phyloP scores from a whole-genome alignment of 2,797 vertebrate species.

The Microctenopoma lineatum region DNA sequence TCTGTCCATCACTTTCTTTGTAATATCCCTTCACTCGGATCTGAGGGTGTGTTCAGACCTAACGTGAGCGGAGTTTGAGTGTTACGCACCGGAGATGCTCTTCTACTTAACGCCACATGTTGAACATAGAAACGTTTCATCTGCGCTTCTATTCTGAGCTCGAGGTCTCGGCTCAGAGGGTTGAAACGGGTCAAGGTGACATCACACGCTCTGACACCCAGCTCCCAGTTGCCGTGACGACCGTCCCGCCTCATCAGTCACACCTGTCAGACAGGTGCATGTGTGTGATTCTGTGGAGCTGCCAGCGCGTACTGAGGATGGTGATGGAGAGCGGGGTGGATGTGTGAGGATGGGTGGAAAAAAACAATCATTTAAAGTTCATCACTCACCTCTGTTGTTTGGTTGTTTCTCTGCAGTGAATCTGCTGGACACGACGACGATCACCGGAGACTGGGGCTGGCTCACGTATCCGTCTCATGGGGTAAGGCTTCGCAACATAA shows the following conservation, averaged over 20 bases:
- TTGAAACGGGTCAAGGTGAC: slow-evolving; percentile 74
- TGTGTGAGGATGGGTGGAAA: neutral
- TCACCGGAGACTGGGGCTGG: slow-evolving; percentile 87
- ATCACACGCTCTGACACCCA: slow-evolving; percentile 52
- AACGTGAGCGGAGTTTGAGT: slow-evolving; percentile 2
- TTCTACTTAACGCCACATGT: neutral
- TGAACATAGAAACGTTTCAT: slow-evolving; percentile 2
- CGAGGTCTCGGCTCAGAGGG: slow-evolving; percentile 34
- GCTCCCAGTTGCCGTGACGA: slow-evolving; percentile 51
- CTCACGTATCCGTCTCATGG: slow-evolving; percentile 84
- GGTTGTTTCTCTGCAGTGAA: slow-evolving; percentile 77
- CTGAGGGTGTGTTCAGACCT: slow-evolving; percentile 9
- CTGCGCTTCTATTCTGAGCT: slow-evolving; percentile 40
- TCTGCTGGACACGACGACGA: slow-evolving; percentile 83
- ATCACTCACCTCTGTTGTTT: slow-evolving; percentile 33
- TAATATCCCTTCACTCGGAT: slow-evolving; percentile 23
- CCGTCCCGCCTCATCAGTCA: slow-evolving; percentile 73
- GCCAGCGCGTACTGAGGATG: slow-evolving; percentile 33
- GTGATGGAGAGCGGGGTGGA: slow-evolving; percentile 38
- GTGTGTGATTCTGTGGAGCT: slow-evolving; percentile 25
- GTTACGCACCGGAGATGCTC: too few relatives aligned
- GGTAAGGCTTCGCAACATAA: slow-evolving; percentile 69
- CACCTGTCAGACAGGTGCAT: slow-evolving; percentile 64
- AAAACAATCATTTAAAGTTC: slow-evolving; percentile 45
- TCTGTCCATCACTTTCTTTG: slow-evolving; percentile 14